Conservation (phyloP, 1,140 invertebrate genomes). For the Eriocheir sinensis region DNA sequence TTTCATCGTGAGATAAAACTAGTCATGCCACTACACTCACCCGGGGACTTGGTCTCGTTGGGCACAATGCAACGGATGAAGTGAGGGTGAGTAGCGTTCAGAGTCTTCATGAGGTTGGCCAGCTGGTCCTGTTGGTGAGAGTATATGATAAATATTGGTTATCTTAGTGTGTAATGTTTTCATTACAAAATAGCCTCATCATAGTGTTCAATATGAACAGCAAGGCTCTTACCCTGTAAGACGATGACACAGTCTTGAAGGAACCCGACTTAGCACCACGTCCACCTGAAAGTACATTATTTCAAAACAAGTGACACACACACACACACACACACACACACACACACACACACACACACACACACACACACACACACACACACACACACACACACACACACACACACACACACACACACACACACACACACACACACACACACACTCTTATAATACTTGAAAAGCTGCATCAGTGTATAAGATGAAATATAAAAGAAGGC, state of each 20-base stretch:
- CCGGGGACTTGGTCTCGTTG: conserved; percentile 84
- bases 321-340: neutral
- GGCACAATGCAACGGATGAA: conserved; percentile 83
- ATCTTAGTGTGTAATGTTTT: neutral
- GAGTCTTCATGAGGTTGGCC: conserved; percentile 80
- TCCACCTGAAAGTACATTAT: conserved; percentile 82
- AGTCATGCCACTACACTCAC: conserved; percentile 72
- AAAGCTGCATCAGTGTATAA: neutral
- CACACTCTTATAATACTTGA: neutral
- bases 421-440: neutral
- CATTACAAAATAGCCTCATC: neutral
- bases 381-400: neutral
- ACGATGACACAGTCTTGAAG: conserved; percentile 97
- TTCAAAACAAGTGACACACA: neutral
- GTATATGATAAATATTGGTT: neutral
- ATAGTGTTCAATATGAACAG: neutral
- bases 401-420: neutral
- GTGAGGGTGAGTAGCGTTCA: conserved; percentile 85
- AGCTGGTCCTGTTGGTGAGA: conserved; percentile 82
- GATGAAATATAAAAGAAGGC: neutral
- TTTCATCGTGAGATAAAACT: too few species aligned
- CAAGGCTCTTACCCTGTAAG: conserved; percentile 89
- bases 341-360: neutral
- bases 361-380: neutral
- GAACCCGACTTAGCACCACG: conserved; percentile 94